Base-by-base conservation (phyloP, 1,140 invertebrate species). In the Trinorchestia longiramus region DNA sequence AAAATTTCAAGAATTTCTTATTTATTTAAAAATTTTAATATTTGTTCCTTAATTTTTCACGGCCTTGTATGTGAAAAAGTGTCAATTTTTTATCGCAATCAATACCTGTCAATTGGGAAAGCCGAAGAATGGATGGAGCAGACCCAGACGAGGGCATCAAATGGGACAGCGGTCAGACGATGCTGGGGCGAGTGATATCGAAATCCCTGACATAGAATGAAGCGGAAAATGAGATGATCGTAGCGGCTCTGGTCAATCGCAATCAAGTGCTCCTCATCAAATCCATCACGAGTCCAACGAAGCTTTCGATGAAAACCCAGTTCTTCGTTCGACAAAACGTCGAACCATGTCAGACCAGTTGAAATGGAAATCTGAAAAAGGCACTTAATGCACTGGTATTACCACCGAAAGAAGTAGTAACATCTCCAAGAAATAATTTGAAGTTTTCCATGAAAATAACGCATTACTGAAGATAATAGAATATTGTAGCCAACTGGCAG, bases 191-290 rank as follows among this genome's bases (percentile, higher is more conserved):
- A 90, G 88, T 90, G 88, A 90, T 43, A 90, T 90, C 88, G 88
- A 90, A 41, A 90, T 43, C n/a, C 3, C 88, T 41, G 11, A 43
- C 23, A 42, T 41, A 90, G 11, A 90, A 90, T 43, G 88, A 15
- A 41, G 88, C n/a, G 88, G 88, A 90, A 41, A 43, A 90, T 43
- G 88, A 90, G 88, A 42, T 41, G 36, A 90, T 41, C 88, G 88
- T 90, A 19, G 23, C 88, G 11, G 88, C 28, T 90, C 88, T 90
- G 88, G 43, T 41, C 88, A 90, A 41, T 42, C 15, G 88, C 88
- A 90, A 90, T 90, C 88, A 90, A 90, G 88, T 43, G 4, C 87
- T 40, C 43, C 41, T 90, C 88, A 90, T 90, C 88, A 90, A 90
- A 90, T 90, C 88, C 41, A 90, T 90, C 88, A 43, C 88, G 88